These are phyloP conservation scores for Oreochromis spilurus DNA, from an alignment of 2,113 vertebrate genomes.

Conservation along the genomic window DNA sequence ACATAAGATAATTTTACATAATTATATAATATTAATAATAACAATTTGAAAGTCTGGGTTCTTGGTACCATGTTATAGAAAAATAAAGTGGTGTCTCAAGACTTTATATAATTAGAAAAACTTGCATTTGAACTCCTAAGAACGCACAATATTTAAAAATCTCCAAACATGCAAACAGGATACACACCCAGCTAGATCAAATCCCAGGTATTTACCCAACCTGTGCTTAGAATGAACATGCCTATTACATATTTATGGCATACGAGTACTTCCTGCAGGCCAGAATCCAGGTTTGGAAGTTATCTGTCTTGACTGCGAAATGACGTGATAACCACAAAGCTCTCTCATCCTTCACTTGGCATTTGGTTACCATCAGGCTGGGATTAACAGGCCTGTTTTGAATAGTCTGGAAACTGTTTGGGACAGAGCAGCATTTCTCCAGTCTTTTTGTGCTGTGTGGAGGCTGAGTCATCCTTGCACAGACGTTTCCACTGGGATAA, in stretches of 20 bases:
- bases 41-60: not conserved
- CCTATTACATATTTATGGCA: constrained; percentile 32
- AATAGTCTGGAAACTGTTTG: constrained; percentile 71
- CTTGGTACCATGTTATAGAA: fast-evolving
- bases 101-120: not conserved
- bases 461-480: constrained; percentile 68
- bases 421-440: constrained; percentile 54
- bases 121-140: not conserved
- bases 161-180: not conserved
- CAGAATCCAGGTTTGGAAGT: constrained; percentile 10
- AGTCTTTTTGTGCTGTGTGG: constrained; percentile 34
- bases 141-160: not conserved
- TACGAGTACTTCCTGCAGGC: constrained; percentile 13
- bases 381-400: constrained; percentile 60
- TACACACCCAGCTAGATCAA: not conserved
- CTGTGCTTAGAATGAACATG: constrained; percentile 6
- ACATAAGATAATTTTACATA: not conserved
- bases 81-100: not conserved
- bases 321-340: constrained; percentile 3
- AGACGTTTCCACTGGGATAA: constrained; percentile 70
- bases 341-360: constrained; percentile 38
- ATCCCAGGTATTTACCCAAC: not conserved
- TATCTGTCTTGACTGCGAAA: constrained; percentile 18
- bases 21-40: not conserved
- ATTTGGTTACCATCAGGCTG: constrained; percentile 68